Evolutionary conservation across 1,140 invertebrate species (phyloP), one percentile per base, ranked within the genome.

Genomic region (Bombus balteatus): DNA sequence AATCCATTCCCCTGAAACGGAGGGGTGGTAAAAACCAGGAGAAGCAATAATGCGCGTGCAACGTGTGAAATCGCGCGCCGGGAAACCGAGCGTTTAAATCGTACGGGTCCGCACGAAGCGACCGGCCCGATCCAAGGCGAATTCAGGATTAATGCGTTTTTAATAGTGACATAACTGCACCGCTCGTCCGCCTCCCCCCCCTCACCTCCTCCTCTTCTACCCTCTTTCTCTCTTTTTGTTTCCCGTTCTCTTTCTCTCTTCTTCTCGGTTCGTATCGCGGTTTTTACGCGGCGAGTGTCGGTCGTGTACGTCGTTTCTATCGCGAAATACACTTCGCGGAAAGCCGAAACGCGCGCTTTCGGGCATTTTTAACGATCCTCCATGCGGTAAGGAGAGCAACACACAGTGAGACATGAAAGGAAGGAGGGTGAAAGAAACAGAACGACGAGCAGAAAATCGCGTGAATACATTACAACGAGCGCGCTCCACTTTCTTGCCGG

Each of bases 91-190:
- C 83, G 86, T 89, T 90, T 89, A 88, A 79, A 71, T 82, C 70
- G 87, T 74, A 65, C 76, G 62, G 74, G 77, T 47, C 86, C 59
- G 81, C 32, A 39, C 71, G 82, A 85, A 86, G 72, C 72, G 59
- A 81, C 83, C 65, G 83, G 34, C 47, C 70, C 80, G 89, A 86
- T 83, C 68, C 82, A 81, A 66, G 68, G 74, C 83, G 62, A 89
- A 93, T 92, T 88, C 84, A 81, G 89, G 87, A 93, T 93, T 92
- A 93, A 93, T 93, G 92, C 85, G 89, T 92, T 93, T 93, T 93
- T 93, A 93, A 93, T 93, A 93, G 91, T 92, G 92, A 90, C 90
- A 92, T 91, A 92, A 92, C 88, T 91, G 81, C 86, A 81, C 70
- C 82, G 89, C 78, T 81, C 88, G 89, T 78, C 73, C 81, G 88